Base-by-base conservation (phyloP, 1,140 invertebrate species). In the Heliconius himera region DNA sequence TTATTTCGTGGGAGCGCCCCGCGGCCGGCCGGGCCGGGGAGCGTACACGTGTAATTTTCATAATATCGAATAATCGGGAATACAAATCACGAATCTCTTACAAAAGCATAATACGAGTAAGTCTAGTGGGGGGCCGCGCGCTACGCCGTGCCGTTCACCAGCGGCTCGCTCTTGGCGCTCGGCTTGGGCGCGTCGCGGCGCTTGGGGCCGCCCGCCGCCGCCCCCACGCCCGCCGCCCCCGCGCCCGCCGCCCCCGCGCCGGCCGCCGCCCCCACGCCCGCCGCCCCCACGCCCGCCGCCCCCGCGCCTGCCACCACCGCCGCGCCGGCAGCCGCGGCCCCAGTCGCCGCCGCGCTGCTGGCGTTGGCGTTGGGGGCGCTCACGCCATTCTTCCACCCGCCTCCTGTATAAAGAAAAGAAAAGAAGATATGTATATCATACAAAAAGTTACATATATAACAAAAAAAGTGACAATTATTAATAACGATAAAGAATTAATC, bases 351-450 rank as follows among this genome's bases (percentile, higher is more conserved):
- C 76, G 77, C 83, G 83, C 73, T 92, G 36, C 38, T 79, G 26
- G 77, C 93, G 60, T 36, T 91, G 73, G 79, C 84, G 88, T 83
- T 85, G 87, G 83, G 90, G 83, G 79, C 84, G 76, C 82, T 79
- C 80, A 84, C 84, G 74, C 94, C 86, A 95, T 95, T 94, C 93
- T 95, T 91, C 94, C 87, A 87, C 93, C 94, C 87, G 95, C 96
- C 88, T 95, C 96, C 94, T 96, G 71, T 56, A 71, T 56, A 18
- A n/a, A 22, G n/a, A n/a, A n/a, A n/a, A n/a, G n/a, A n/a, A n/a
- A n/a, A n/a, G n/a, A n/a, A n/a, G 72, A 78, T 9, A 36, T 46
- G 54, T 79, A 66, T n/a, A 60, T n/a, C 20, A 56, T 20, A 56
- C n/a, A n/a, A 9, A 9, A 56, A 26, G 8, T 41, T 11, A 78